A percentile compares a stretch with the other conserved stretches of the same genome.
Conservation (phyloP, 2,888 invertebrate species). For the Anaspis maculata region DNA sequence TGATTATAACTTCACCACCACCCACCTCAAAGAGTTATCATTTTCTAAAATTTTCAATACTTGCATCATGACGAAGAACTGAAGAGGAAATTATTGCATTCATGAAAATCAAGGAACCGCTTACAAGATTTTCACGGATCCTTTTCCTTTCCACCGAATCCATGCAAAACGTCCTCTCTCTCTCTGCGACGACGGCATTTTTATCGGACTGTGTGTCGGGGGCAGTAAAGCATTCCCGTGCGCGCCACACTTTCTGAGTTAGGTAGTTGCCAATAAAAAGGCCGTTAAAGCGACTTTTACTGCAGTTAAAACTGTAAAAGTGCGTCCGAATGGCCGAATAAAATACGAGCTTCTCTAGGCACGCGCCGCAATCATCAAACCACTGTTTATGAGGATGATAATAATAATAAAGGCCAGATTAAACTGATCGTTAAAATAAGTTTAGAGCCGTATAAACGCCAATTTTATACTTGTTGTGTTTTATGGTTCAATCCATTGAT, state of each 20-base stretch:
- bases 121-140: no score
- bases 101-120: no score
- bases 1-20: no score
- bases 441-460: conserved; percentile 41
- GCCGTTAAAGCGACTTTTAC: conserved; percentile 43
- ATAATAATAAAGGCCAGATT: conserved; percentile 42
- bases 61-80: no score
- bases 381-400: conserved; percentile 39
- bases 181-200: conserved; percentile 16
- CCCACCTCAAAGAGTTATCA: no score
- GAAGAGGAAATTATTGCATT: no score
- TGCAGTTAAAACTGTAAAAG: conserved; percentile 44
- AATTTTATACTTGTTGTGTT: conserved; percentile 40
- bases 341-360: conserved; percentile 40
- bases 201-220: conserved; percentile 30
- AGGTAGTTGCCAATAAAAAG: conserved; percentile 43
- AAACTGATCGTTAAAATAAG: conserved; percentile 42
- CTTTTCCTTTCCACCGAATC: no score
- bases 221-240: conserved; percentile 24
- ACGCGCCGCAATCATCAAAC: conserved; percentile 37
- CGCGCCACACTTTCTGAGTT: conserved; percentile 30
- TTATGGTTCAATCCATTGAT: conserved; percentile 38
- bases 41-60: no score
- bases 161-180: no score
- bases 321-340: conserved; percentile 40